Conservation (phyloP, 2,888 invertebrate genomes). For the Graphium colonna region DNA sequence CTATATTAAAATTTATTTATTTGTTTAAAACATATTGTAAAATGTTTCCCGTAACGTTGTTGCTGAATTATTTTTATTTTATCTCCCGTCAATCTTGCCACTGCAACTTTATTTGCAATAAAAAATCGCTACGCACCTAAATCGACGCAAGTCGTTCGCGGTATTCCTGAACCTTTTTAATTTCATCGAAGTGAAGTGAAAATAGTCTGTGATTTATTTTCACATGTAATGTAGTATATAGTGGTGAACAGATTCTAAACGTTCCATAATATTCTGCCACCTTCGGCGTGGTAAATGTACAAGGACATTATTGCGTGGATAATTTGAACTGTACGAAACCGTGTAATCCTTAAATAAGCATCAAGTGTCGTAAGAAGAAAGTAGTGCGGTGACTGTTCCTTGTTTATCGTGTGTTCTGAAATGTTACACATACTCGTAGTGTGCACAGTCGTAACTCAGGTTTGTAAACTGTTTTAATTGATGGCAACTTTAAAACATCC, state of each 20-base stretch:
- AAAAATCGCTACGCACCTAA: not conserved
- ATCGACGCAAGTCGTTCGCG: no score
- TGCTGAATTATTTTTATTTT: not conserved
- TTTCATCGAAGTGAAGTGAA: no score
- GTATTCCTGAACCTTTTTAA: no score
- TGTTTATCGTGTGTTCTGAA: conserved; percentile 35
- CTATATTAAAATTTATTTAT: no score
- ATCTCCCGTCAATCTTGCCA: not conserved
- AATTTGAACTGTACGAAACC: conserved; percentile 52
- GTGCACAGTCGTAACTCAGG: conserved; percentile 38
- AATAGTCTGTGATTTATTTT: not conserved
- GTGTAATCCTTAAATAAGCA: conserved; percentile 50
- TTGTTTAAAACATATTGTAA: no score
- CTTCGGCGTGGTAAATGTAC: conserved; percentile 44
- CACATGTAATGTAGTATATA: not conserved
- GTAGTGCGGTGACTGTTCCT: conserved; percentile 42
- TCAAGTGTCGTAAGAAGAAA: conserved; percentile 35
- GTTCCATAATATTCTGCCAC: conserved; percentile 37
- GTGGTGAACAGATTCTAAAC: conserved; percentile 2
- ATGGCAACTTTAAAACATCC: not conserved
- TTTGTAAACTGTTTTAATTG: conserved; percentile 32
- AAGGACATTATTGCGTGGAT: conserved; percentile 64
- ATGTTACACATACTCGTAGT: conserved; percentile 24
- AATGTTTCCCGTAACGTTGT: no score
- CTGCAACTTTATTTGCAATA: not conserved